Conservation (phyloP, 2,113 vertebrate genomes). For the Rhipidura dahli region DNA sequence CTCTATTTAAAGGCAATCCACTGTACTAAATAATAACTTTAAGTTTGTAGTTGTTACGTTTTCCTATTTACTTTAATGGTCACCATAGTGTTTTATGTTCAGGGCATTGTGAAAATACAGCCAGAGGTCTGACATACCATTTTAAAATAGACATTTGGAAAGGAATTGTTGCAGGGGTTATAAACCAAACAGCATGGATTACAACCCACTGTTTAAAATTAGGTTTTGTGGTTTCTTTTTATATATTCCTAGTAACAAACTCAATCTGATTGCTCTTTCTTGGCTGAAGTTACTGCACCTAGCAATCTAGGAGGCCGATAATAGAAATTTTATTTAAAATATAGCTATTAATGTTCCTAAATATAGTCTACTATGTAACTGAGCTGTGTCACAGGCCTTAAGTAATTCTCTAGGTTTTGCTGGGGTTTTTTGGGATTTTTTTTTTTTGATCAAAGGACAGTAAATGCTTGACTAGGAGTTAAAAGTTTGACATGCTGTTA, state of each 20-base stretch:
- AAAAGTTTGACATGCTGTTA: not conserved
- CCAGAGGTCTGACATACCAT: not conserved
- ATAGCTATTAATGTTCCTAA: not conserved
- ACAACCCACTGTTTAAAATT: constrained; percentile 25
- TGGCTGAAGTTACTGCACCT: not conserved
- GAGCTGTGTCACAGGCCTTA: not conserved
- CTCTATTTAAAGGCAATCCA: constrained; percentile 7
- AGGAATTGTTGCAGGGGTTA: not conserved
- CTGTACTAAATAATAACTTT: not conserved
- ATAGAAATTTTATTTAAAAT: not conserved
- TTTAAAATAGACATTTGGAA: constrained; percentile 43
- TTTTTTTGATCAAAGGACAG: not conserved
- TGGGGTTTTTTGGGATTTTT: too few relatives aligned
- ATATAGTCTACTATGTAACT: not conserved
- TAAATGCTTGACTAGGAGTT: not conserved
- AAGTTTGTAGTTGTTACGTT: not conserved
- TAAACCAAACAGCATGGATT: constrained; percentile 10
- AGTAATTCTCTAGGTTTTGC: not conserved
- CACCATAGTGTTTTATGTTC: not conserved
- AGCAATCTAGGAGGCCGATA: constrained; percentile 11
- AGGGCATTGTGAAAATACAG: not conserved
- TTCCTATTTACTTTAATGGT: not conserved
- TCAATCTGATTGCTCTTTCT: constrained; percentile 22
- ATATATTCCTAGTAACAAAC: constrained; percentile 48
- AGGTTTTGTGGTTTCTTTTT: constrained; percentile 27